Conservation (phyloP, 2,888 invertebrate species). For the Troglohyphantes excavatus region DNA sequence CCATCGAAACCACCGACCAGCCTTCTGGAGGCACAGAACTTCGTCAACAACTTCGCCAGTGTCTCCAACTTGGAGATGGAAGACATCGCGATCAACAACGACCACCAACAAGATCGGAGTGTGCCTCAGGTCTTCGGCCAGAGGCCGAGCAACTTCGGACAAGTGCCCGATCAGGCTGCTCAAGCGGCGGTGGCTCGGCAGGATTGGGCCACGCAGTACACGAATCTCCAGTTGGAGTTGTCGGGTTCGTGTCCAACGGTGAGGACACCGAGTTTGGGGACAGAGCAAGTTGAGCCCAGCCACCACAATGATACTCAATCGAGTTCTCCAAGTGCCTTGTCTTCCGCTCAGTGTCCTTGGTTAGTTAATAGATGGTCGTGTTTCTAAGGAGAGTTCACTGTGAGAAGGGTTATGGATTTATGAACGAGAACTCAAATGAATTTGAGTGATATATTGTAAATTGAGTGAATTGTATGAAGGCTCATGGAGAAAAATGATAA, state of each 20-base stretch:
- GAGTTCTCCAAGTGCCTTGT: not conserved
- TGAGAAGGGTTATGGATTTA: not conserved
- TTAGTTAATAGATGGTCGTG: slow-evolving; percentile 66
- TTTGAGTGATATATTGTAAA: no score
- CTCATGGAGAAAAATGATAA: no score
- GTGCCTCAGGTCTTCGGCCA: not conserved
- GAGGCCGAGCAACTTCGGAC: not conserved
- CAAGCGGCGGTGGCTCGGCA: slow-evolving; percentile 1
- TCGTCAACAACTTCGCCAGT: not conserved
- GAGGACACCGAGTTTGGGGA: not conserved
- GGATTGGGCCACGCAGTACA: slow-evolving; percentile 46
- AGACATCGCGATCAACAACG: slow-evolving; percentile 33
- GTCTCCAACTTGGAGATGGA: slow-evolving; percentile 52
- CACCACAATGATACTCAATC: not conserved
- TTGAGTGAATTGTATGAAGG: no score
- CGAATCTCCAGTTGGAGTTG: slow-evolving; percentile 17
- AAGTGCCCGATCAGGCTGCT: not conserved
- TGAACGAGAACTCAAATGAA: not conserved
- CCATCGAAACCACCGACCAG: not conserved
- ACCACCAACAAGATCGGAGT: slow-evolving; percentile 39
- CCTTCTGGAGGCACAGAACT: not conserved
- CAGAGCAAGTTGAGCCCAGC: slow-evolving; percentile 19
- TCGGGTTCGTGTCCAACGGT: not conserved
- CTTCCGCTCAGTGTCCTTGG: slow-evolving; percentile 50
- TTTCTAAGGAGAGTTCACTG: slow-evolving; percentile 3